phyloP scores from a whole-genome alignment of 2,797 vertebrate species.

The Squalus acanthias region DNA sequence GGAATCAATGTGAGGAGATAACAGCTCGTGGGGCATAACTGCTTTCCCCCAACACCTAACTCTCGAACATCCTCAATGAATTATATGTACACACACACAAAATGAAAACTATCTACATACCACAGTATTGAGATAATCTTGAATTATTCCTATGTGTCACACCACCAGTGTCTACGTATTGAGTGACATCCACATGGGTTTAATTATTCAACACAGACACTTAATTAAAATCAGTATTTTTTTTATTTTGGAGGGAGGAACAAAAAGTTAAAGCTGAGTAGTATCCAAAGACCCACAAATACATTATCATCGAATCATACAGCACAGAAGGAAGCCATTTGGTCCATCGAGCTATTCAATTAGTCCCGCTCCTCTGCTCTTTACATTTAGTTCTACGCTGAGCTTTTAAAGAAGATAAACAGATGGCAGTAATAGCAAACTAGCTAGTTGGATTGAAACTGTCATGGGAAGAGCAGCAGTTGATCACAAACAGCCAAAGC shows the following conservation, averaged over 20 bases:
- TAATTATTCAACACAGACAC: neutral
- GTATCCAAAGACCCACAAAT: neutral
- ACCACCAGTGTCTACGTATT: neutral
- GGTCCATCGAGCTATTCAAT: neutral
- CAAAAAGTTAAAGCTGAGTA: neutral
- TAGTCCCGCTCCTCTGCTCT: neutral
- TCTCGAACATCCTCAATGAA: neutral
- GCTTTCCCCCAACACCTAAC: neutral
- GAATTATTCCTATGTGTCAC: neutral
- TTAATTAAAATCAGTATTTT: neutral
- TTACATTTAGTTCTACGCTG: neutral
- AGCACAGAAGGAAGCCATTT: neutral
- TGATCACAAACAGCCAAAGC: too few species aligned
- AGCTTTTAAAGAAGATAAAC: neutral
- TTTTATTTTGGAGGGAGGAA: neutral
- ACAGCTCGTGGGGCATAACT: neutral
- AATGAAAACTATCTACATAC: neutral
- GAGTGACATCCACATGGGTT: neutral
- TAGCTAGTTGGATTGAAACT: neutral
- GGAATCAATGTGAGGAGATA: neutral
- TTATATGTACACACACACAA: neutral
- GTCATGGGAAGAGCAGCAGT: neutral
- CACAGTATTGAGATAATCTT: neutral
- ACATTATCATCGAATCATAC: neutral
- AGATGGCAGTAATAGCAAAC: neutral